Base-by-base conservation (phyloP, 2,797 vertebrate species). In the Poeciliopsis infans region DNA sequence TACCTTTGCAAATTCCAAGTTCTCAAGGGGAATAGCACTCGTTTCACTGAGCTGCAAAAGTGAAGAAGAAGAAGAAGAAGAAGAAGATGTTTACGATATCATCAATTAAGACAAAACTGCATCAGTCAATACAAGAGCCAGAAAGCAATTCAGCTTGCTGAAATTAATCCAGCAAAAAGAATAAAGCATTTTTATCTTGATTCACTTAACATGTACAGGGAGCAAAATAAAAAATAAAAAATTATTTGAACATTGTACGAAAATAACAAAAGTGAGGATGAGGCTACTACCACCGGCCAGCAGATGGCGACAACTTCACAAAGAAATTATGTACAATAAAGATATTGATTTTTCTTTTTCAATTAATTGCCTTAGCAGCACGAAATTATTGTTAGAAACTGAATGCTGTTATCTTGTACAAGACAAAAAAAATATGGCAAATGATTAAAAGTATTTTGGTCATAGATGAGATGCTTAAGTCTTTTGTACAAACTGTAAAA, bases 1-100 rank as follows among this genome's bases (percentile, higher is more conserved):
- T 93, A 99, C 98, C 96, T 99, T 99, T 78, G 98, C 97, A 96
- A 99, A 99, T 93, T 99, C 98, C 88, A 99, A 92, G 87, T 97
- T 97, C 93, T 99, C 98, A 57, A 98, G 86, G 89, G 96, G 91
- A 93, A 99, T 97, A 55, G 91, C 94, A 88, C 98, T 97, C 82
- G 98, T 90, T 95, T 98, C 97, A 92, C 96, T 96, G 66, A 99
- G 96, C 98, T 99, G 95, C 79, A 93, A 82, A 80, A 11, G 23
- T 53, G 64, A 55, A 59, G 16, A 66, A 31, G 75, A 82, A 71
- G 73, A 13, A 72, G 4, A 36, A 36, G 33, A 33, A 33, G 33
- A 33, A 33, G 33, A 33, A 33, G 3, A 25, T n/a, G 53, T n/a
- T 3, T 15, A 66, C 7, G 2, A 25, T 31, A 11, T 31, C 31